Evolutionary conservation across 2,797 vertebrate species (phyloP).

Genomic region (Clarias laeviceps): DNA sequence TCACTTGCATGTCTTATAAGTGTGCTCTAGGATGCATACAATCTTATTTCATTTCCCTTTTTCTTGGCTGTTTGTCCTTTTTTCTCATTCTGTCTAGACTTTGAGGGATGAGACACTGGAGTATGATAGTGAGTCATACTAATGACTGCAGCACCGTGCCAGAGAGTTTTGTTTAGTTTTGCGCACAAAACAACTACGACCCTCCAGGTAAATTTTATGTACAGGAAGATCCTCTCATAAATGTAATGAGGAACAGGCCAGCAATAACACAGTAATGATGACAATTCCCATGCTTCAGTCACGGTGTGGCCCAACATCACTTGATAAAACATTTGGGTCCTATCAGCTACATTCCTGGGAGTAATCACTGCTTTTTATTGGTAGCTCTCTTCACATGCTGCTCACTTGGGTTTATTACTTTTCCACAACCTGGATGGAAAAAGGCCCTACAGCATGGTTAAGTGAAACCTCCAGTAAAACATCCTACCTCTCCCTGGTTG

Average conservation of each 20-base stretch:
- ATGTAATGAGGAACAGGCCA: conserved; percentile 25
- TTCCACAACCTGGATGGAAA: background rate
- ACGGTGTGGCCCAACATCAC: conserved; percentile 12
- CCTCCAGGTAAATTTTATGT: conserved; percentile 6
- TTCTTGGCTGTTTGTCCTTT: conserved; percentile 5
- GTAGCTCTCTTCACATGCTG: conserved; percentile 23
- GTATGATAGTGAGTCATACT: conserved; percentile 34
- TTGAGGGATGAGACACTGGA: conserved; percentile 12
- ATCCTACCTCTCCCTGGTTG: background rate
- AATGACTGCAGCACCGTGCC: conserved; percentile 47
- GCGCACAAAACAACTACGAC: background rate
- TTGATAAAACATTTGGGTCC: conserved; percentile 35
- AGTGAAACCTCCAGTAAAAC: conserved; percentile 23
- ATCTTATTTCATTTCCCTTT: conserved; percentile 26
- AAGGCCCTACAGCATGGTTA: conserved; percentile 28
- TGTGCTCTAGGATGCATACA: background rate
- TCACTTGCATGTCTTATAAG: background rate
- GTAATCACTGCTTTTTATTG: conserved; percentile 38
- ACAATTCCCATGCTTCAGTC: conserved; percentile 21
- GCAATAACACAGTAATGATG: conserved; percentile 29
- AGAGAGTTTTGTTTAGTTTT: background rate
- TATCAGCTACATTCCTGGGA: conserved; percentile 35
- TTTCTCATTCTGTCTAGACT: conserved; percentile 16
- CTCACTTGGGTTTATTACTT: conserved; percentile 33
- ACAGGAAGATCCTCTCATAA: conserved; percentile 21